Conservation (phyloP, 1,140 invertebrate species). For the Scaptomyza graminum region DNA sequence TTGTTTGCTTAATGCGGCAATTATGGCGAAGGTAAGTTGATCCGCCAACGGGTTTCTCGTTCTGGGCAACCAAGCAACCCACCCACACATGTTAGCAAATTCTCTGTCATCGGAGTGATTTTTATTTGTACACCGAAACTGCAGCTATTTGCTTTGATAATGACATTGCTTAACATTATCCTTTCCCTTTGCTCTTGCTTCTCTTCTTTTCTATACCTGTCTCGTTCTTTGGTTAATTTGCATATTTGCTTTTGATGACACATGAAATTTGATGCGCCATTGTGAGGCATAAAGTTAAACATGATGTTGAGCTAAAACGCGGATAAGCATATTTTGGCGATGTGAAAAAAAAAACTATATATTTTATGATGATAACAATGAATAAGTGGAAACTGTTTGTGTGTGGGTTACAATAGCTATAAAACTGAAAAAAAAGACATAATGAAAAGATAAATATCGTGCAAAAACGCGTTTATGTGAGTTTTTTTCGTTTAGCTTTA, state of each 20-base stretch:
- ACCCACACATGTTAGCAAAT: constrained; percentile 4
- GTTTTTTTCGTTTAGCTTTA: no score
- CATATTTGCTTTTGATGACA: constrained; percentile 67
- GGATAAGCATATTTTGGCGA: constrained; percentile 19
- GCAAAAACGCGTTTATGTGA: no score
- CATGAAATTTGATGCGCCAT: constrained; percentile 64
- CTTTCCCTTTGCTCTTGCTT: not conserved
- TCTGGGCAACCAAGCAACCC: constrained; percentile 39
- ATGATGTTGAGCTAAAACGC: constrained; percentile 51
- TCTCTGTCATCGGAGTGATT: constrained; percentile 51
- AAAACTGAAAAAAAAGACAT: not conserved
- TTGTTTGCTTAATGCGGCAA: constrained; percentile 70
- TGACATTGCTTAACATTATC: constrained; percentile 43
- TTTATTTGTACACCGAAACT: constrained; percentile 22
- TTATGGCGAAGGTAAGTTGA: constrained; percentile 57
- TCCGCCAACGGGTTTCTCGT: constrained; percentile 51
- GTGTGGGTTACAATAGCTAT: not conserved
- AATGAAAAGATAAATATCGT: not conserved
- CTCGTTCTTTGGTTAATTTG: constrained; percentile 31
- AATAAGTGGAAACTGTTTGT: not conserved
- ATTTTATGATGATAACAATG: constrained; percentile 7
- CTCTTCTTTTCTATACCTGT: not conserved
- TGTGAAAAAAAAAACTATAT: constrained; percentile 15
- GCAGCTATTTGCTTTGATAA: constrained; percentile 47
- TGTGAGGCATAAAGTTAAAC: constrained; percentile 32